phyloP scores from a whole-genome alignment of 2,888 invertebrate genomes.

The Macrosiphum euphorbiae region DNA sequence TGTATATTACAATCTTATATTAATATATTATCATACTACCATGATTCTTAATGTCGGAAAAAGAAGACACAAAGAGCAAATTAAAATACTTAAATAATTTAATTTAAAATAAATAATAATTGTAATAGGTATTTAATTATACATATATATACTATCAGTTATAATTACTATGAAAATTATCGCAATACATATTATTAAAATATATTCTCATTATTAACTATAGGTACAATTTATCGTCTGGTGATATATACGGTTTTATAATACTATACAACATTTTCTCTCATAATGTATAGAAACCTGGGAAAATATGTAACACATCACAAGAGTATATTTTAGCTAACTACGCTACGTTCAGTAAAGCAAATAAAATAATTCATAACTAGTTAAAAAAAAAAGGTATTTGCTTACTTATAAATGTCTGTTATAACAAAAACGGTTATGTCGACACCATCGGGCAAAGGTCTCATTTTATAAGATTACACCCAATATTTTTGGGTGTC shows the following conservation, averaged over 20 bases:
- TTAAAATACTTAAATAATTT: background rate
- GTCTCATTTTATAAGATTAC: constrained; percentile 2
- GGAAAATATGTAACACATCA: background rate
- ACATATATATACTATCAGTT: too few species aligned
- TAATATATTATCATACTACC: too few species aligned
- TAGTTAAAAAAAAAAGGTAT: background rate
- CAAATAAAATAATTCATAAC: background rate
- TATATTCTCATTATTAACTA: background rate
- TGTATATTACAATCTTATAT: too few species aligned
- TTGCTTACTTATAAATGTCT: background rate
- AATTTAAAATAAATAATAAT: background rate
- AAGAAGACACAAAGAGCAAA: background rate
- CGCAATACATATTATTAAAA: background rate
- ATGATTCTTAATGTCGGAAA: background rate
- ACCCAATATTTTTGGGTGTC: background rate
- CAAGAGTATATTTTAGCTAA: background rate
- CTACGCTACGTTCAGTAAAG: background rate
- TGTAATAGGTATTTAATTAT: background rate
- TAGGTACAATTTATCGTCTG: background rate
- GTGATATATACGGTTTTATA: background rate
- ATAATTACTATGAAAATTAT: background rate
- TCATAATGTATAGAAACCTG: background rate
- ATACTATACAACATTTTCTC: background rate
- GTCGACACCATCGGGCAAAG: background rate
- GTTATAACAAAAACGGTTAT: background rate